Percentiles rank a stretch among this genome's conserved stretches.
Conservation (phyloP, 2,888 invertebrate species). For the Volucella inflata region DNA sequence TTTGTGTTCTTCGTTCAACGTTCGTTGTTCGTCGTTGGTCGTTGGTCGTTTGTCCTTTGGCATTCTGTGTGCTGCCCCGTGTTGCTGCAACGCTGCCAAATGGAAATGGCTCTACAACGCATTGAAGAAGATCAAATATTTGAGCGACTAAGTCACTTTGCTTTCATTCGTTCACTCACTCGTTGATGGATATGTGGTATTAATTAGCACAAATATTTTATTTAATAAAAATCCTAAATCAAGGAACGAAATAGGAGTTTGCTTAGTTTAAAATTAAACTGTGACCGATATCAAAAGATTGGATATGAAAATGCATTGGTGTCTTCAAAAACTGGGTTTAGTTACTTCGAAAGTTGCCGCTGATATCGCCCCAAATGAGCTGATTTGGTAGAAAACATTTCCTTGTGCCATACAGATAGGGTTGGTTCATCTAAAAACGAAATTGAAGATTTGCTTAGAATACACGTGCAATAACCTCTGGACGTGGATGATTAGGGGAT, state of each 20-base stretch:
- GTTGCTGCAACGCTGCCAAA: constrained; percentile 28
- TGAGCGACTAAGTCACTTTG: constrained; percentile 41
- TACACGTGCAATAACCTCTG: no score
- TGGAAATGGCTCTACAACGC: background rate
- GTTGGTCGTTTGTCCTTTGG: no score
- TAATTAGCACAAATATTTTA: constrained; percentile 70
- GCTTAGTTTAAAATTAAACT: constrained; percentile 5
- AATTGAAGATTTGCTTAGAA: no score
- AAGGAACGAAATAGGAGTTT: background rate
- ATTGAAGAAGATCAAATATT: constrained; percentile 64
- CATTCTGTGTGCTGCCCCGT: background rate
- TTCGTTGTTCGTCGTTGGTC: background rate
- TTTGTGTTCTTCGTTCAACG: constrained; percentile 5
- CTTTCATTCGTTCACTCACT: constrained; percentile 18
- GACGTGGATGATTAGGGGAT: no score
- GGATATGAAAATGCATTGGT: no score
- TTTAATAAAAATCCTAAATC: constrained; percentile 54
- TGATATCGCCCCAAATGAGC: no score
- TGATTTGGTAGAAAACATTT: no score
- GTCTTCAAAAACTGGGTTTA: no score
- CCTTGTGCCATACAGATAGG: no score
- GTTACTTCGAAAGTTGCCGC: no score
- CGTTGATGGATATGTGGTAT: constrained; percentile 18
- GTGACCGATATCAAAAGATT: no score
- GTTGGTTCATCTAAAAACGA: no score